Conservation (phyloP, 92 coral and sea anemone genomes). For the Muricea muricata region DNA sequence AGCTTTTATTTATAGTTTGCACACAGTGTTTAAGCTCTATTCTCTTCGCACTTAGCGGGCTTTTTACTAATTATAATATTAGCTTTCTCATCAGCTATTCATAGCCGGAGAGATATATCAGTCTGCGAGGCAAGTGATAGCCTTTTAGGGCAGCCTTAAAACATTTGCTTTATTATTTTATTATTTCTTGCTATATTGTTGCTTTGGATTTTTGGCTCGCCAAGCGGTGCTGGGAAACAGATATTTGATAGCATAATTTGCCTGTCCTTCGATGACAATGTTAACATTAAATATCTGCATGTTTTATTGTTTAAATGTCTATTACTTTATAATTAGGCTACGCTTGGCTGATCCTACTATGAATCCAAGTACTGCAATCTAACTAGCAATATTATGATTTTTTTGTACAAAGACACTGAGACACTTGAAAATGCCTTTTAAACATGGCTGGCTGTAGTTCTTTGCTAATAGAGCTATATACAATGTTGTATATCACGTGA, state of each 20-base stretch:
- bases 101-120: background rate
- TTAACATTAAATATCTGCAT: too few relatives aligned
- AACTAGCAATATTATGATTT: too few relatives aligned
- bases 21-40: background rate
- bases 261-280: background rate
- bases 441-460: too few relatives aligned
- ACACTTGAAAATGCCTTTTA: too few relatives aligned
- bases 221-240: background rate
- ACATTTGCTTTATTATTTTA: background rate
- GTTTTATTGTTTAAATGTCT: background rate
- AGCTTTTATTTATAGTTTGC: background rate
- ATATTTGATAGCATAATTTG: background rate
- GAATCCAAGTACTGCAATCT: background rate
- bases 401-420: too few relatives aligned
- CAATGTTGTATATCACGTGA: too few relatives aligned
- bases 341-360: background rate
- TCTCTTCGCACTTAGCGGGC: conserved; percentile 2
- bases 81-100: background rate
- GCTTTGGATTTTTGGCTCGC: background rate
- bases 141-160: background rate
- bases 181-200: background rate
- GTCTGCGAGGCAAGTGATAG: background rate
- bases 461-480: too few relatives aligned
- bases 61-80: background rate
- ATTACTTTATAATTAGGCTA: background rate